phyloP scores from a whole-genome alignment of 2,113 vertebrate genomes.

The Scomber scombrus region DNA sequence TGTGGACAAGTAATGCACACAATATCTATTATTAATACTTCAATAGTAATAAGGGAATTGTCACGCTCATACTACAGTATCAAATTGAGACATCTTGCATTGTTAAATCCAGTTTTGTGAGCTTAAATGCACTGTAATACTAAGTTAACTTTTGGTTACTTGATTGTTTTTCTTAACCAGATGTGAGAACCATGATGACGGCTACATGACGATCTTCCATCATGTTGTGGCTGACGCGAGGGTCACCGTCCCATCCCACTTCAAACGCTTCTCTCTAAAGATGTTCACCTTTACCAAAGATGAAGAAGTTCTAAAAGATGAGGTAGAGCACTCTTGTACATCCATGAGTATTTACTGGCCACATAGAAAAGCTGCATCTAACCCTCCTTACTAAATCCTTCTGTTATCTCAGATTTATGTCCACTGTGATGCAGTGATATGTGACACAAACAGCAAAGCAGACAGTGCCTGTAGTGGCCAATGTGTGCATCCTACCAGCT shows the following conservation, averaged over 20 bases:
- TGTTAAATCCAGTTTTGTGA: too few species aligned
- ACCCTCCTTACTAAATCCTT: not conserved
- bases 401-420: constrained; percentile 75
- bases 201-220: constrained; percentile 61
- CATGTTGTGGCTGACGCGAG: constrained; percentile 42
- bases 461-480: constrained; percentile 70
- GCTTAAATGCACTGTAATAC: too few species aligned
- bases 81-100: too few species aligned
- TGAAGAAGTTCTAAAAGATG: constrained; percentile 58
- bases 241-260: constrained; percentile 51
- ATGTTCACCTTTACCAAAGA: constrained; percentile 81
- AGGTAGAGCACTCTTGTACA: constrained; percentile 53
- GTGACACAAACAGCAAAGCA: constrained; percentile 59
- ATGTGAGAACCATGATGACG: constrained; percentile 73
- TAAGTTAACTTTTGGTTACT: not conserved
- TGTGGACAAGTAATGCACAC: constrained; percentile 62
- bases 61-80: too few species aligned
- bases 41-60: too few species aligned
- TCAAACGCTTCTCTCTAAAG: constrained; percentile 81
- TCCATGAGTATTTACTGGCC: rapidly evolving
- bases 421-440: constrained; percentile 83
- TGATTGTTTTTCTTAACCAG: constrained; percentile 14
- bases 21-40: too few species aligned
- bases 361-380: not conserved
- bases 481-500: constrained; percentile 52